Conservation (phyloP, 2,888 invertebrate species). For the Yponomeuta plumbellus region DNA sequence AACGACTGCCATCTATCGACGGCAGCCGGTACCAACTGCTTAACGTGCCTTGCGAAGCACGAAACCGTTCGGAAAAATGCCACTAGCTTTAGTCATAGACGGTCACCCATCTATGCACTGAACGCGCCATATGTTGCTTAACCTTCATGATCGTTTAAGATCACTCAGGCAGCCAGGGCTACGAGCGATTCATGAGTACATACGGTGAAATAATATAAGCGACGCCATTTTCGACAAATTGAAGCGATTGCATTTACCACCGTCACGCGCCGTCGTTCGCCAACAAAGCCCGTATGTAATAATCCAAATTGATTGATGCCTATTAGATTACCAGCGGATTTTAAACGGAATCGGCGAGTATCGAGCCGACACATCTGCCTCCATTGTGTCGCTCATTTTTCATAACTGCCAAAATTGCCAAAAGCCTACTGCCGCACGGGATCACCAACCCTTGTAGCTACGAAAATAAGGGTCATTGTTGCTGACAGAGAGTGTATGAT, state of each 20-base stretch:
- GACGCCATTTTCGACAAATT: neutral
- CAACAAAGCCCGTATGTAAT: neutral
- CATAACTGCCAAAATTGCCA: conserved; percentile 13
- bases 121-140: too few species aligned
- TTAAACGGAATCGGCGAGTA: conserved; percentile 2
- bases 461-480: neutral
- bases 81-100: too few species aligned
- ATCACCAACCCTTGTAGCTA: neutral
- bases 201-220: too few species aligned
- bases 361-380: conserved; percentile 11
- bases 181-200: too few species aligned
- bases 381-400: conserved; percentile 5
- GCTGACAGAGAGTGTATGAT: neutral
- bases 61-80: too few species aligned
- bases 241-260: neutral
- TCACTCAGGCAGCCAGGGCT: too few species aligned
- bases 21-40: too few species aligned
- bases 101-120: too few species aligned
- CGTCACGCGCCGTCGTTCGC: neutral
- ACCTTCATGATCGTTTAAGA: too few species aligned
- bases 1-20: too few species aligned
- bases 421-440: neutral
- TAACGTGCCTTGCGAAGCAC: too few species aligned
- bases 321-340: conserved; percentile 1
- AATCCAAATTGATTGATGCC: conserved; percentile 7